phyloP scores from a whole-genome alignment of 2,888 invertebrate species.

The Eupsilia transversa region DNA sequence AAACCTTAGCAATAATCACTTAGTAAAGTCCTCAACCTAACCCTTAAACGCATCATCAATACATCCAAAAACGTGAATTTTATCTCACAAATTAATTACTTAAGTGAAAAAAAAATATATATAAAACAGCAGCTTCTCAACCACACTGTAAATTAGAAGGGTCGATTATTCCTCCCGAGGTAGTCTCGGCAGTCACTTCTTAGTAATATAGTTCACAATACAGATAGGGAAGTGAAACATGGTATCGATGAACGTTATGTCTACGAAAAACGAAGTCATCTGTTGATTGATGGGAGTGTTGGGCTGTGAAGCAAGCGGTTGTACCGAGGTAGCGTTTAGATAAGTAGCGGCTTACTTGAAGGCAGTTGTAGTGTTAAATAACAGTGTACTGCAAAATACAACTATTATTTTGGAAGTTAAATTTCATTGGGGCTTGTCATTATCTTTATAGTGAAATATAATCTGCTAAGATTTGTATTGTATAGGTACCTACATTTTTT shows the following conservation, averaged over 20 bases:
- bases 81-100: background rate
- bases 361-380: background rate
- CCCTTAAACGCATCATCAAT: background rate
- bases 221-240: constrained; percentile 59
- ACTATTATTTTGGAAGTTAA: background rate
- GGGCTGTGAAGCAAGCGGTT: constrained; percentile 34
- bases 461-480: too few species aligned
- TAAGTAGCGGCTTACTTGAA: background rate
- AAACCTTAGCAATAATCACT: too few species aligned
- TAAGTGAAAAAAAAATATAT: too few species aligned
- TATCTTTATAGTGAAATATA: background rate
- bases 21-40: too few species aligned
- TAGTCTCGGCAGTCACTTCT: constrained; percentile 10
- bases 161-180: constrained; percentile 1
- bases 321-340: background rate
- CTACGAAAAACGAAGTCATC: constrained; percentile 65
- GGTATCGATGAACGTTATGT: constrained; percentile 50
- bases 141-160: background rate
- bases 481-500: background rate
- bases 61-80: background rate
- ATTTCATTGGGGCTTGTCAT: too few species aligned
- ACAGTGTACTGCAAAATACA: background rate
- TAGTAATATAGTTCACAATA: constrained; percentile 35
- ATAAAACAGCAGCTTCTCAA: background rate
- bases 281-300: constrained; percentile 51